Evolutionary conservation across 2,888 invertebrate genomes (phyloP).

Genomic region (Drosophila trichaetosa): DNA sequence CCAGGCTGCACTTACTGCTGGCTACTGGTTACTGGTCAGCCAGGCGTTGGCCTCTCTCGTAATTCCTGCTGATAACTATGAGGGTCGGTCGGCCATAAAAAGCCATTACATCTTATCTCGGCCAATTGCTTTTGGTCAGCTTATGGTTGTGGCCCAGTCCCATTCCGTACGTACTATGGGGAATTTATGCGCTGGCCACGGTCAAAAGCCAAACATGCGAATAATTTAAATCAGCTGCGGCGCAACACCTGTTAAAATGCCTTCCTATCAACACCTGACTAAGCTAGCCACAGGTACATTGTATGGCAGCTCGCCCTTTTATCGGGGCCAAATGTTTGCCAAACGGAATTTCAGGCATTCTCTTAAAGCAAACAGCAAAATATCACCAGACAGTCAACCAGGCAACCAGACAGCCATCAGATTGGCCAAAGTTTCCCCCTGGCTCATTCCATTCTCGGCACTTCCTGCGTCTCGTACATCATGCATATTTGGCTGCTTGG

Average conservation of each 20-base stretch:
- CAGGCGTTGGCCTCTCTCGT: conserved; percentile 39
- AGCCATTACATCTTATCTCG: conserved; percentile 76
- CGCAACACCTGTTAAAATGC: conserved; percentile 71
- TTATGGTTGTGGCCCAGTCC: conserved; percentile 24
- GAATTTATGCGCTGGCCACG: conserved; percentile 64
- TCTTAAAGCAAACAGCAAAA: conserved; percentile 37
- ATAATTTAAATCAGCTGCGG: conserved; percentile 72
- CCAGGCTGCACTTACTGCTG: neutral
- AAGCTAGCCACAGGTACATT: neutral
- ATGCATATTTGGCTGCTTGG: conserved; percentile 65
- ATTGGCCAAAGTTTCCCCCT: conserved; percentile 1
- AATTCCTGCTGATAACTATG: conserved; percentile 67
- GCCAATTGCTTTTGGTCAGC: conserved; percentile 70
- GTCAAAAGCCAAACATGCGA: conserved; percentile 65
- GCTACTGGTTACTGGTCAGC: conserved; percentile 15
- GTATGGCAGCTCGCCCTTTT: conserved; percentile 1
- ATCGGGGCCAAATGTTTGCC: conserved; percentile 35
- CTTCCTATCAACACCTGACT: conserved; percentile 45
- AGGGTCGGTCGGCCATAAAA: conserved; percentile 55
- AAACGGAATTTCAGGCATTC: conserved; percentile 62
- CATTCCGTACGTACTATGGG: conserved; percentile 8
- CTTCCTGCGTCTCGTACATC: conserved; percentile 50
- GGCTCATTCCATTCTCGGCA: neutral
- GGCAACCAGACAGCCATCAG: conserved; percentile 17
- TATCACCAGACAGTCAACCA: conserved; percentile 18